Percentiles rank a stretch among this genome's conserved stretches.
Conservation (phyloP, 2,113 vertebrate species). For the Puffinus mauretanicus region DNA sequence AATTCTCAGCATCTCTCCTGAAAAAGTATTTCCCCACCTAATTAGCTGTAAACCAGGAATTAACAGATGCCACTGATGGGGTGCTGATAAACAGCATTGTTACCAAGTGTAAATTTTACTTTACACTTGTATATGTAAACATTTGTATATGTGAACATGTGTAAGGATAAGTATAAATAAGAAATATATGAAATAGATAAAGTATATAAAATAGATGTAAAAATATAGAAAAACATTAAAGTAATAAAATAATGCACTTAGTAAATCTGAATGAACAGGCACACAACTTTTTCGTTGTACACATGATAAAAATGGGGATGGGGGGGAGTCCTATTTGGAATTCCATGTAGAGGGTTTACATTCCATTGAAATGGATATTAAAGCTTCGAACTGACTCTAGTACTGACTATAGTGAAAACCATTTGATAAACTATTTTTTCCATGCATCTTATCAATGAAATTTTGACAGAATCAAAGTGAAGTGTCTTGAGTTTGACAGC, state of each 20-base stretch:
- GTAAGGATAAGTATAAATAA: not conserved
- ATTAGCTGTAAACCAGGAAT: not conserved
- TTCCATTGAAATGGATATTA: constrained; percentile 8
- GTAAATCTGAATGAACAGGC: not conserved
- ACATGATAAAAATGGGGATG: not conserved
- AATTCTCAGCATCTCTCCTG: constrained; percentile 13
- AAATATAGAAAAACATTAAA: not conserved
- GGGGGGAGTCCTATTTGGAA: not conserved
- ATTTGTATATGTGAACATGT: not conserved
- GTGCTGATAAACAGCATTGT: not conserved
- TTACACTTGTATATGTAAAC: not conserved
- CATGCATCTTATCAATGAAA: not conserved
- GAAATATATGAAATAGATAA: not conserved
- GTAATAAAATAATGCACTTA: not conserved
- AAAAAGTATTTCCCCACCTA: constrained; percentile 12
- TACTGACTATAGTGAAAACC: not conserved
- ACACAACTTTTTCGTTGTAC: not conserved
- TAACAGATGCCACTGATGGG: not conserved
- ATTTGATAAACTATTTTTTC: not conserved
- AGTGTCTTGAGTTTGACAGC: not conserved
- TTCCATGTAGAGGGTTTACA: not conserved
- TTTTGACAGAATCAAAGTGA: not conserved
- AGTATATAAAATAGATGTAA: not conserved
- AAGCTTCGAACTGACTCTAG: not conserved
- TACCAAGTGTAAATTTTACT: not conserved